Evolutionary conservation across 2,113 vertebrate species (phyloP).

Genomic region (Chunga burmeisteri): DNA sequence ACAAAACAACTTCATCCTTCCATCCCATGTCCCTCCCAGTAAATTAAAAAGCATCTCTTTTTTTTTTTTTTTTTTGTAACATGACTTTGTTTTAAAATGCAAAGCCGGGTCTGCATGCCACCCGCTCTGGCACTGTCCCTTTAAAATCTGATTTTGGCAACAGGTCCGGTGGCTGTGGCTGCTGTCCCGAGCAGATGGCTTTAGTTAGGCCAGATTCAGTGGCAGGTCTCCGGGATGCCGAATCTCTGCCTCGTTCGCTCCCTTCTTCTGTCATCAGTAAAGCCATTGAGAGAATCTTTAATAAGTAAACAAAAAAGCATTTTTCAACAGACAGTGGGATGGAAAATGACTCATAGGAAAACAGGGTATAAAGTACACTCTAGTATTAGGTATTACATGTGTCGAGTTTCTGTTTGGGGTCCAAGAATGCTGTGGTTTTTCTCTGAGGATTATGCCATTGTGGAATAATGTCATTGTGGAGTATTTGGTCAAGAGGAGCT

Average conservation of each 20-base stretch:
- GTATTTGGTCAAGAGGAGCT: constrained; percentile 37
- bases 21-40: neutral
- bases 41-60: neutral
- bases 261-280: neutral
- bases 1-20: neutral
- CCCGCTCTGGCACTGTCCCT: neutral
- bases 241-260: neutral
- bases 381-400: constrained; percentile 38
- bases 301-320: constrained; percentile 38
- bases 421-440: constrained; percentile 66
- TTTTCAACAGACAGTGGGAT: constrained; percentile 30
- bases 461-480: constrained; percentile 65
- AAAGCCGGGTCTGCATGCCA: neutral
- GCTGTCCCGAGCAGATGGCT: neutral
- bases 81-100: neutral
- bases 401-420: neutral
- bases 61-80: neutral
- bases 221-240: neutral
- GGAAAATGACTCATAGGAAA: constrained; percentile 71
- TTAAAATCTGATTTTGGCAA: neutral
- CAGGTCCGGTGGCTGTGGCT: neutral
- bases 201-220: neutral
- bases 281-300: neutral
- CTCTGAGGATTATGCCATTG: constrained; percentile 51
- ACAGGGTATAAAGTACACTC: neutral